These are phyloP conservation scores for Peucedramus taeniatus DNA, from an alignment of 2,113 vertebrate species.

Conservation along the genomic window DNA sequence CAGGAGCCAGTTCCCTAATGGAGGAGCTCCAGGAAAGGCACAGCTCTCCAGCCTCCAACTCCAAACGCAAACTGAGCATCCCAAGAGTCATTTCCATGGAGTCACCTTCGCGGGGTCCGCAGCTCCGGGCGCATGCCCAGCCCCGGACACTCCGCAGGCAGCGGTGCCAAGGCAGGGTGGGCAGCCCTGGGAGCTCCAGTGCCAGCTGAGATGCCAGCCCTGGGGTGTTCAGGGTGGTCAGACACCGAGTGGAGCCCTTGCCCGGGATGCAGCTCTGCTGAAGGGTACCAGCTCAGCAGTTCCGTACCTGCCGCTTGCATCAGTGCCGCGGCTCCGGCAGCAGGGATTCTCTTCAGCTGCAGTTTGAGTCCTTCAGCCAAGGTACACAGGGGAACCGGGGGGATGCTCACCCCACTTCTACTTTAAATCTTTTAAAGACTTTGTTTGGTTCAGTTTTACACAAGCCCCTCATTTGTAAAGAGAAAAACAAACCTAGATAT, in stretches of 20 bases:
- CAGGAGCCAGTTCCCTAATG: accelerated
- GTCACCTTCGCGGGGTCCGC: background rate
- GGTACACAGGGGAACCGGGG: background rate
- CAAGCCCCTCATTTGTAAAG: background rate
- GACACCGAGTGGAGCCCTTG: background rate
- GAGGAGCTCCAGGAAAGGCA: background rate
- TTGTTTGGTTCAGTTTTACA: background rate
- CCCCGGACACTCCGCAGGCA: background rate
- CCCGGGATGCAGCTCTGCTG: background rate
- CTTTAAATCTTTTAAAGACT: background rate
- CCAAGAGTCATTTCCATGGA: background rate
- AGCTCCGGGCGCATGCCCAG: accelerated
- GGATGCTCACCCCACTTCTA: background rate
- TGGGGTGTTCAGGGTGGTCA: background rate
- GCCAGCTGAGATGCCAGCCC: background rate
- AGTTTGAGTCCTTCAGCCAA: background rate
- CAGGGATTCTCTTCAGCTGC: accelerated
- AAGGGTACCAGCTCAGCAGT: background rate
- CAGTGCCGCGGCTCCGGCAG: background rate
- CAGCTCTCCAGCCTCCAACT: background rate
- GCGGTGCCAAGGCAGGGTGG: background rate
- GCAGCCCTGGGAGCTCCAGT: background rate
- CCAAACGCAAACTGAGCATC: accelerated
- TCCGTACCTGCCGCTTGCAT: accelerated
- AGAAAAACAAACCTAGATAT: accelerated